Base-by-base conservation (phyloP, 2,888 invertebrate genomes). In the Scrobipalpa atriplicella region DNA sequence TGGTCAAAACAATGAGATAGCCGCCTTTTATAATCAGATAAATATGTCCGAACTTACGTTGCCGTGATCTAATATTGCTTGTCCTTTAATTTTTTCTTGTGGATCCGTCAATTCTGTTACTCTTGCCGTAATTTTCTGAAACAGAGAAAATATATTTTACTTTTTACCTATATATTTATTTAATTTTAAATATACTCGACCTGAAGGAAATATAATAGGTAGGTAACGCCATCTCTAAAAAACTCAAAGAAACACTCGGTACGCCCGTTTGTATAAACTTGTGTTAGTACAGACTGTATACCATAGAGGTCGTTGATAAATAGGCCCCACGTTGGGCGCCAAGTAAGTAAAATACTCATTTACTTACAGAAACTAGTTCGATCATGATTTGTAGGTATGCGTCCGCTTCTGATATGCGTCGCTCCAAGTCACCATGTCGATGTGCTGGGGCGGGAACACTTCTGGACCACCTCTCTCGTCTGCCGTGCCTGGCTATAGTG, bases 341-440 rank as follows among this genome's bases (percentile, higher is more conserved):
- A 58, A 54, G 10, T 10, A 11, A 21, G 10, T 8, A 54, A 21
- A 8, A 19, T 10, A 11, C 11, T 16, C 3, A 6, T 18, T 61
- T 90, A 82, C 86, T 82, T 81, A 96, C 96, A 87, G 95, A 95
- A 65, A 97, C 96, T 87, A 99, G 97, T 78, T 98, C 98, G 72
- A 99, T 99, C 93, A 99, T 95, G 71, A 99, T 94, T 92, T 99
- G 98, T 68, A 99, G 94, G 89, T 99, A 99, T 19, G 97, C 97
- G 92, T 99, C 99, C 0, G 99, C 98, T 92, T 99, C 99, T 0
- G 97, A 95, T 66, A 99, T 95, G 83, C 98, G 96, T 68, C 96
- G 95, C 89, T 99, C 98, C 78, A 98, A 96, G 84, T 97, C 96
- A 0, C 89, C 89, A 76, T 89, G 88, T 0, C 87, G 73, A 67